Evolutionary conservation across 2,113 vertebrate species (phyloP).

Genomic region (Peromyscus californicus): DNA sequence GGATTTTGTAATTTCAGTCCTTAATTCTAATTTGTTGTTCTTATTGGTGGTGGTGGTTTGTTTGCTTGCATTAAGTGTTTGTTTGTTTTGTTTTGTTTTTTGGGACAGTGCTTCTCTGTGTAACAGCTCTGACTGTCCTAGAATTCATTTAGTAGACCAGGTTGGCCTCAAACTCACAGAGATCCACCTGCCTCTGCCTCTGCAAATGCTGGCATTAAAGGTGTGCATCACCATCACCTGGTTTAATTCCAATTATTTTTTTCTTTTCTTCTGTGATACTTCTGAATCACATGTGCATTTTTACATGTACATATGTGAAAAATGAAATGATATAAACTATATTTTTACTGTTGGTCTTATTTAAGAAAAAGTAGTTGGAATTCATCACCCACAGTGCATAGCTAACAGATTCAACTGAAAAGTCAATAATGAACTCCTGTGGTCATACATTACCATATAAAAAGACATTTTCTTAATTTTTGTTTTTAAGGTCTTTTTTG

Average conservation of each 20-base stretch:
- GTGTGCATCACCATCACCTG: not conserved
- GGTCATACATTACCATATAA: constrained; percentile 1
- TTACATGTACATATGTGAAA: not conserved
- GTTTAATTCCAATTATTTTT: not conserved
- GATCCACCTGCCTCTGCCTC: not conserved
- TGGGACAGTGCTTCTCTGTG: too few species aligned
- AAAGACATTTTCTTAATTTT: not conserved
- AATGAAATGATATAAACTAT: not conserved
- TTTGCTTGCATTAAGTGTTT: too few species aligned
- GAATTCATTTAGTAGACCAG: not conserved
- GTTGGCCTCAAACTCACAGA: not conserved
- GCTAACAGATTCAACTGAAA: not conserved
- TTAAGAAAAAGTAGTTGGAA: constrained; percentile 26
- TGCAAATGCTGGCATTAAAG: not conserved
- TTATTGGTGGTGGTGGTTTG: too few species aligned
- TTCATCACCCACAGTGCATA: not conserved
- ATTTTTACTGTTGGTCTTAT: not conserved
- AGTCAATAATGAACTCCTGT: not conserved
- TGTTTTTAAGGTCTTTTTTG: not conserved
- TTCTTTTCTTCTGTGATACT: not conserved
- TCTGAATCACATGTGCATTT: not conserved
- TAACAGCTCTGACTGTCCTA: not conserved
- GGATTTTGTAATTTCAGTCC: not conserved
- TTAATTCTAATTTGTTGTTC: not conserved
- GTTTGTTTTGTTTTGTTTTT: too few species aligned